A percentile compares a stretch with the other conserved stretches of the same genome.
phyloP scores from a whole-genome alignment of 2,888 invertebrate species.

The Nasonovia ribisnigri region DNA sequence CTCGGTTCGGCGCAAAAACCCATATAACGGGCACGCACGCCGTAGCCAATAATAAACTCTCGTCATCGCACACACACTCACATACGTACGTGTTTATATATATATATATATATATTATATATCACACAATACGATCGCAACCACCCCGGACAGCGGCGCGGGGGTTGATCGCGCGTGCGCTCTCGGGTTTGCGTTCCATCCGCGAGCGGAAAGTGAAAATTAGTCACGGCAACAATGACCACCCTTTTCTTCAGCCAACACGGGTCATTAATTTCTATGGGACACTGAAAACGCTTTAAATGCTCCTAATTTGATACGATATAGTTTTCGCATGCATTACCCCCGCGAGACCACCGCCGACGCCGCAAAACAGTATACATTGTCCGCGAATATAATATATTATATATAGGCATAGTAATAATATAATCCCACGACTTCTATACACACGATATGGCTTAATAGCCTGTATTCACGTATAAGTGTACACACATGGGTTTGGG shows the following conservation, averaged over 20 bases:
- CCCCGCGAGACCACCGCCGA: conserved; percentile 13
- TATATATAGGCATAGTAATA: conserved; percentile 24
- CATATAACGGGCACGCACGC: conserved; percentile 36
- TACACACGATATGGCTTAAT: background rate
- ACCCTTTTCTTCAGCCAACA: conserved; percentile 62
- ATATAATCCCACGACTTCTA: conserved; percentile 47
- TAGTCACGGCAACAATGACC: conserved; percentile 64
- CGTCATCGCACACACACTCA: background rate
- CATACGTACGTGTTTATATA: background rate
- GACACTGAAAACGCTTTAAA: conserved; percentile 63
- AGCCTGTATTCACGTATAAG: background rate
- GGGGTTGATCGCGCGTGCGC: background rate
- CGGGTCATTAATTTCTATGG: conserved; percentile 62
- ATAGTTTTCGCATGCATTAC: conserved; percentile 55
- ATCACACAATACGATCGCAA: background rate
- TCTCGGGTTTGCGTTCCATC: conserved; percentile 1
- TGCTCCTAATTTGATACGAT: conserved; percentile 64
- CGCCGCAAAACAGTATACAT: conserved; percentile 22
- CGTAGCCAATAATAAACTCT: conserved; percentile 46
- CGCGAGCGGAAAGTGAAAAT: conserved; percentile 60
- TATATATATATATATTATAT: background rate
- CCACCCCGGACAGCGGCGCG: background rate
- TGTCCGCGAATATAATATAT: conserved; percentile 41
- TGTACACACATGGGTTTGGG: background rate
- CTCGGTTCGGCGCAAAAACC: conserved; percentile 55